Evolutionary conservation across 1,140 invertebrate genomes (phyloP).

Genomic region (Drosophila kanapiae): DNA sequence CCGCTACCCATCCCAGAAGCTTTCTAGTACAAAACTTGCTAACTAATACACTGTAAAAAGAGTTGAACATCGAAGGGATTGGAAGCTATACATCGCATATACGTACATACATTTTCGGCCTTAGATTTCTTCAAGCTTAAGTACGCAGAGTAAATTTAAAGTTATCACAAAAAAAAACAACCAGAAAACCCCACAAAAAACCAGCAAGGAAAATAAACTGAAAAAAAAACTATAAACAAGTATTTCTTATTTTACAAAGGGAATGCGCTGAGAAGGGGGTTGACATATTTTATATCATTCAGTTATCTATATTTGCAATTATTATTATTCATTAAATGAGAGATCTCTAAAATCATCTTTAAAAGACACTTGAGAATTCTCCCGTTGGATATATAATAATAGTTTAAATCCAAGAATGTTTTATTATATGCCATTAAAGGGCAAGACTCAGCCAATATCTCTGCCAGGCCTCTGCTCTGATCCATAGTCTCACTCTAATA

Average conservation of each 20-base stretch:
- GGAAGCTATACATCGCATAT: slow-evolving; percentile 53
- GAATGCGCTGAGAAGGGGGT: too few relatives aligned
- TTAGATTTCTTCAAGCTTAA: slow-evolving; percentile 77
- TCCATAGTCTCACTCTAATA: too few relatives aligned
- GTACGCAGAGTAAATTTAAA: slow-evolving; percentile 58
- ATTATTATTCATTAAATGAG: too few relatives aligned
- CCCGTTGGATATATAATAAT: too few relatives aligned
- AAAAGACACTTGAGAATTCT: too few relatives aligned
- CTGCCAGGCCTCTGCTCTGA: too few relatives aligned
- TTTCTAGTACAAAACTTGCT: slow-evolving; percentile 76
- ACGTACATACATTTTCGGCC: slow-evolving; percentile 80
- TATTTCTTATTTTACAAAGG: slow-evolving; percentile 23
- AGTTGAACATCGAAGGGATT: slow-evolving; percentile 45
- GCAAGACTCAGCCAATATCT: too few relatives aligned
- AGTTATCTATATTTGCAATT: too few relatives aligned
- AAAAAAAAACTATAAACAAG: slow-evolving; percentile 60
- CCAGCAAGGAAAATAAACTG: slow-evolving; percentile 57
- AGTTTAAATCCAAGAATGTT: too few relatives aligned
- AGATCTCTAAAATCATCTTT: too few relatives aligned
- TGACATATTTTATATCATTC: too few relatives aligned
- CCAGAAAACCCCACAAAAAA: slow-evolving; percentile 55
- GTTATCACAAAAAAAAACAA: slow-evolving; percentile 49
- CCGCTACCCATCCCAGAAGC: slow-evolving; percentile 38
- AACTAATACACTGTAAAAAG: slow-evolving; percentile 63
- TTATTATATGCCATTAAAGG: too few relatives aligned